Base-by-base conservation (phyloP, 2,797 vertebrate genomes). In the Anguilla marmorata region DNA sequence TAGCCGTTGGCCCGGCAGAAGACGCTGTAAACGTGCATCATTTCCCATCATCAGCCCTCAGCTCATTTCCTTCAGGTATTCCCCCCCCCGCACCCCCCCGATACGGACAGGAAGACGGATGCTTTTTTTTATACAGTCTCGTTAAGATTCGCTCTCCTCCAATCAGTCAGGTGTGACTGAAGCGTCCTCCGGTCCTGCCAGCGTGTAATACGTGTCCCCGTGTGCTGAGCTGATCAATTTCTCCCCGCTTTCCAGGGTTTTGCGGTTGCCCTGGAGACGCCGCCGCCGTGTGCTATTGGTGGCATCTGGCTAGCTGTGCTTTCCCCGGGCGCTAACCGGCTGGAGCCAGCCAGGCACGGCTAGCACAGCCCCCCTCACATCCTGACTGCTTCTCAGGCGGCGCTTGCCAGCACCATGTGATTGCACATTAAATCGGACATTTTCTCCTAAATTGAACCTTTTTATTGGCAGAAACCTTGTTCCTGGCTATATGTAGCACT, bases 61-160 rank as follows among this genome's bases (percentile, higher is more conserved):
- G 87, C 86, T 84, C 21, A 33, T 74, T 54, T 41, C 66, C 16
- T 87, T 41, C 45, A 37, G 30, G 84, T 86, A 2, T 72, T 21
- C 24, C 8, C 24, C 24, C 24, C 2, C 24, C 9, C 48, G n/a
- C 88, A 69, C 33, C 0, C 37, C 9, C 50, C 9, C 50, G 50
- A 50, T 66, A 8, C 33, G 8, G 41, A 1, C 79, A 9, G 79
- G 79, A 84, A 27, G 33, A 48, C 19, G 41, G 30, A 5, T 48
- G 7, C 24, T 58, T 84, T 33, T 52, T 60, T 60, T 41, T 41
- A 19, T 27, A 1, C 48, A 16, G 5, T 88, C 76, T 76, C 85
- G 88, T 85, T 93, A 90, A 89, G 85, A 87, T 88, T 88, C 85
- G 48, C 88, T 86, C 88, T 33, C 86, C 33, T 21, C 54, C 27